Conservation (phyloP, 2,113 vertebrate genomes). For the Gobiocypris rarus region DNA sequence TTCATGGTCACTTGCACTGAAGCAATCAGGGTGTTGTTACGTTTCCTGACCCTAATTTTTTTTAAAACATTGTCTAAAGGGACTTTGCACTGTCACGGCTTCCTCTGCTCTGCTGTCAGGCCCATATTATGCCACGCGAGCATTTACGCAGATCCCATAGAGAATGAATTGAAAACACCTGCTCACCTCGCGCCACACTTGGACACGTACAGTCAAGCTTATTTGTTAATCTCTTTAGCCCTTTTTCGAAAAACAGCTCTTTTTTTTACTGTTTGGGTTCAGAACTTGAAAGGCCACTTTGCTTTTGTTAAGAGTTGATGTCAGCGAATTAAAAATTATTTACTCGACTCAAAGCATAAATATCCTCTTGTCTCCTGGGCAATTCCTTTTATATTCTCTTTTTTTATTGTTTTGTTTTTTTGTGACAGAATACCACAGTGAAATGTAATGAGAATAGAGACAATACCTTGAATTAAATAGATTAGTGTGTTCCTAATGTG, state of each 20-base stretch:
- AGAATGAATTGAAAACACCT: not conserved
- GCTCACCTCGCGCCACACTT: not conserved
- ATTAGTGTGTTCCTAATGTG: conserved; percentile 39
- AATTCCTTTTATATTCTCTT: not conserved
- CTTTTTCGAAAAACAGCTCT: not conserved
- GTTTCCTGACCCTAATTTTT: too few relatives aligned
- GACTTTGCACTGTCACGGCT: not conserved
- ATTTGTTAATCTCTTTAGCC: not conserved
- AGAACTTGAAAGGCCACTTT: not conserved
- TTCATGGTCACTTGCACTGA: too few relatives aligned
- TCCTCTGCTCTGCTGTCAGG: not conserved
- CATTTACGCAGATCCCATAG: not conserved
- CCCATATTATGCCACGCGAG: not conserved
- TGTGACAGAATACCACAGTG: conserved; percentile 17
- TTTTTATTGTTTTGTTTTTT: not conserved
- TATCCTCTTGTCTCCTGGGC: not conserved
- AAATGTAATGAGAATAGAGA: conserved; percentile 42
- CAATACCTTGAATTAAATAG: conserved; percentile 24
- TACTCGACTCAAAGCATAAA: not conserved
- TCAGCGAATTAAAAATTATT: not conserved
- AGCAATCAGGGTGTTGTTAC: too few relatives aligned
- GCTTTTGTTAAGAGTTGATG: not conserved
- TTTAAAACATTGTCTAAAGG: not conserved
- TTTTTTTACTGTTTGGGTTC: not conserved
- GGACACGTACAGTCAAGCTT: not conserved